Conservation (phyloP, 1,140 invertebrate genomes). For the Panagrolaimus sp. region DNA sequence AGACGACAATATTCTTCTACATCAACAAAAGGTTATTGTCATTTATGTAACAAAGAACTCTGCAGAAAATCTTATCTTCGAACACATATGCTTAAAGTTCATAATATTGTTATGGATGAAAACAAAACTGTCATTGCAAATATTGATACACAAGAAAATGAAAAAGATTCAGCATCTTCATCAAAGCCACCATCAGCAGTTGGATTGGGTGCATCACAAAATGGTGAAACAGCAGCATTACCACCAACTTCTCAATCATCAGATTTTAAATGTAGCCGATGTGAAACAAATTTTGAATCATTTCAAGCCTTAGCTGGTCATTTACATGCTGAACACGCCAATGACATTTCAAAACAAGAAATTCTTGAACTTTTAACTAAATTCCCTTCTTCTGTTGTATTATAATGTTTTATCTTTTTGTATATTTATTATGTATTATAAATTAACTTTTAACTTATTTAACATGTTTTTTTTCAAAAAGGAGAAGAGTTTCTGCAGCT, state of each 20-base stretch:
- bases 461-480: too few relatives aligned
- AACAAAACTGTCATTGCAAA: constrained; percentile 57
- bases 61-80: constrained; percentile 99
- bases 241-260: background rate
- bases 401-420: too few relatives aligned
- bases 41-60: constrained; percentile 96
- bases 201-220: background rate
- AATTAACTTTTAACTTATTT: too few relatives aligned
- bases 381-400: too few relatives aligned
- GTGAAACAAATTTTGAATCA: background rate
- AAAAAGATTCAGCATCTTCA: constrained; percentile 39
- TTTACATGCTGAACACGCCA: background rate
- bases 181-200: background rate
- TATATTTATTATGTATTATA: too few relatives aligned
- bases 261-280: background rate
- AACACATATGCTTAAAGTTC: constrained; percentile 98
- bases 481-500: too few relatives aligned
- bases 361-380: background rate
- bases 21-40: constrained; percentile 79
- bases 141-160: constrained; percentile 54
- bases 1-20: constrained; percentile 62
- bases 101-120: constrained; percentile 79
- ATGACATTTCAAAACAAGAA: background rate
- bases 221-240: background rate
- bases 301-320: background rate